A percentile compares a stretch with the other conserved stretches of the same genome.
Evolutionary conservation across 2,888 invertebrate species (phyloP).

Genomic region (Polyommatus icarus): DNA sequence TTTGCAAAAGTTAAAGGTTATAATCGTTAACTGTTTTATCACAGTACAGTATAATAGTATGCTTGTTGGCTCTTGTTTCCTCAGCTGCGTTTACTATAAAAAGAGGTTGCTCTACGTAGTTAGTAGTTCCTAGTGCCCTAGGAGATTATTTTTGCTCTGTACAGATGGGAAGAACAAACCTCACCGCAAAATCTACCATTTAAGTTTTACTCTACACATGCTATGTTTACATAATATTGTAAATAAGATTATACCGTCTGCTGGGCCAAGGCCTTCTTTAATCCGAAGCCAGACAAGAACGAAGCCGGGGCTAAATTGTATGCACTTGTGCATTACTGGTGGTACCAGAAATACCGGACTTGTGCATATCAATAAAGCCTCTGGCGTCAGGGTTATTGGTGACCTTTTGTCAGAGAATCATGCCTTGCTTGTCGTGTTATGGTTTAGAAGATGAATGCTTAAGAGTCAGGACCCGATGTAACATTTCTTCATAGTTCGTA

Average conservation of each 20-base stretch:
- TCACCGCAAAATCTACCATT: too few species aligned
- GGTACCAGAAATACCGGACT: not conserved
- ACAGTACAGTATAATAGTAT: too few species aligned
- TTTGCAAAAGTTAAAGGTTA: too few species aligned
- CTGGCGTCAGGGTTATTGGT: not conserved
- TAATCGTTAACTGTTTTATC: not conserved
- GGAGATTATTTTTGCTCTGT: too few species aligned
- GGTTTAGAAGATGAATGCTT: not conserved
- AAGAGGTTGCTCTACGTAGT: not conserved
- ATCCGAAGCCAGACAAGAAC: constrained; percentile 19
- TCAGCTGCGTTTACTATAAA: not conserved
- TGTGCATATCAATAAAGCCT: not conserved
- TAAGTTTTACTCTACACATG: not conserved
- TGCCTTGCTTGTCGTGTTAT: not conserved
- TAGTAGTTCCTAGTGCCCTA: not conserved
- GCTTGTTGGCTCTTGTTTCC: not conserved
- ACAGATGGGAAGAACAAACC: too few species aligned
- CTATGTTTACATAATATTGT: constrained; percentile 1
- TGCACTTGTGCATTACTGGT: not conserved
- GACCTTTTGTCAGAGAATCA: not conserved
- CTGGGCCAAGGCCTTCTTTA: constrained; percentile 25
- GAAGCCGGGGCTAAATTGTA: constrained; percentile 8
- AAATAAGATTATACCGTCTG: constrained; percentile 26
- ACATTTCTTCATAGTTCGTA: too few species aligned
- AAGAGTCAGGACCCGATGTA: too few species aligned